These are phyloP conservation scores for Falco punctatus DNA, from an alignment of 2,113 vertebrate species.

Conservation along the genomic window DNA sequence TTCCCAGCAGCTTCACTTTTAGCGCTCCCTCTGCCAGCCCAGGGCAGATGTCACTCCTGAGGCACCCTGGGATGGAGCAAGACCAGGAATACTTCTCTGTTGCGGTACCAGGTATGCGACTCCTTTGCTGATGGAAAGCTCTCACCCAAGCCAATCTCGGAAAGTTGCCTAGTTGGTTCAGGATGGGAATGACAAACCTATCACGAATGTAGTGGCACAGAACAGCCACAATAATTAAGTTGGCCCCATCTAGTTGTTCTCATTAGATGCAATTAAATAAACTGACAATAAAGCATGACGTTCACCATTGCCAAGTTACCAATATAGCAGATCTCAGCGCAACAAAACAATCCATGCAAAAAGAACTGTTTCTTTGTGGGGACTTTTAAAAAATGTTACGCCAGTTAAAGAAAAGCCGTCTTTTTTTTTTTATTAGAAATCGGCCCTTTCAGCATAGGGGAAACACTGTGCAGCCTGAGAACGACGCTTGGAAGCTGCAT, in stretches of 20 bases:
- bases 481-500: neutral
- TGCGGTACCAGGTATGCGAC: fast-evolving
- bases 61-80: neutral
- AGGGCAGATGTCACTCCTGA: neutral
- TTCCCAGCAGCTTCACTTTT: neutral
- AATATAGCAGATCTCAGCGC: neutral
- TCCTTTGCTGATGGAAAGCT: neutral
- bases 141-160: neutral
- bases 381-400: neutral
- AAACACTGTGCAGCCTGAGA: fast-evolving
- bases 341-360: neutral
- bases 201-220: fast-evolving
- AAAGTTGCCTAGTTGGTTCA: neutral
- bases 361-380: neutral
- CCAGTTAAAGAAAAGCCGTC: fast-evolving
- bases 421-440: neutral
- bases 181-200: neutral
- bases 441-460: fast-evolving
- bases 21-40: neutral
- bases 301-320: neutral
- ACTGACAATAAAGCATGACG: fast-evolving
- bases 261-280: neutral
- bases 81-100: neutral
- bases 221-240: neutral
- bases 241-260: neutral